Evolutionary conservation across 2,113 vertebrate species (phyloP).

Genomic region (Pachyramphus minor): DNA sequence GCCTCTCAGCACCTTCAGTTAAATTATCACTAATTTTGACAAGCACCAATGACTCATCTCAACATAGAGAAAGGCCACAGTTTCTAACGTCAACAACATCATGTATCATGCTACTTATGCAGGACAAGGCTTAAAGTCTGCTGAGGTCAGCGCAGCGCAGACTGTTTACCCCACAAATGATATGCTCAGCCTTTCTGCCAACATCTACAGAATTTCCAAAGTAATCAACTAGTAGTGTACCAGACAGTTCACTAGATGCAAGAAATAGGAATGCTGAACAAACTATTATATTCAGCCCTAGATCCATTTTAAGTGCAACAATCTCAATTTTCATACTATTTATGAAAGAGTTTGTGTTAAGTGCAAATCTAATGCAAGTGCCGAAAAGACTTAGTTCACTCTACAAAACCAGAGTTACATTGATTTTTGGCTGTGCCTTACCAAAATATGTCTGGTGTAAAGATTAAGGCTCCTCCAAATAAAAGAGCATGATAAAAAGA

Average conservation of each 20-base stretch:
- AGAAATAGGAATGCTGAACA: not conserved
- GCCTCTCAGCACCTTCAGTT: not conserved
- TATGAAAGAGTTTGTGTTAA: not conserved
- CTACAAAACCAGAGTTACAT: not conserved
- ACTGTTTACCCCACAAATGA: not conserved
- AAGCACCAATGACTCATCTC: not conserved
- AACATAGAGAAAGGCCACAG: not conserved
- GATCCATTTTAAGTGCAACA: not conserved
- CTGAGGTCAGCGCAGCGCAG: not conserved
- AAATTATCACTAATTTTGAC: not conserved
- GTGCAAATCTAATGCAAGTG: not conserved
- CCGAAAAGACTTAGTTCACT: not conserved
- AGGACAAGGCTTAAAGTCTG: not conserved
- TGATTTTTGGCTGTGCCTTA: not conserved
- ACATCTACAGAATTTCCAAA: not conserved
- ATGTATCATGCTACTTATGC: fast-evolving
- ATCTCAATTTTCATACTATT: not conserved
- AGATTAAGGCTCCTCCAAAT: not conserved
- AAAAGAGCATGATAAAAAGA: not conserved
- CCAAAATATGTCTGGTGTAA: not conserved
- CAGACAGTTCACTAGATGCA: not conserved
- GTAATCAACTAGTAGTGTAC: not conserved
- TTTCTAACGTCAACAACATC: not conserved
- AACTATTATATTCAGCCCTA: not conserved
- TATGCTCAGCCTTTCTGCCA: not conserved